Conservation (phyloP, 1,140 invertebrate genomes). For the Calosoma granatense region DNA sequence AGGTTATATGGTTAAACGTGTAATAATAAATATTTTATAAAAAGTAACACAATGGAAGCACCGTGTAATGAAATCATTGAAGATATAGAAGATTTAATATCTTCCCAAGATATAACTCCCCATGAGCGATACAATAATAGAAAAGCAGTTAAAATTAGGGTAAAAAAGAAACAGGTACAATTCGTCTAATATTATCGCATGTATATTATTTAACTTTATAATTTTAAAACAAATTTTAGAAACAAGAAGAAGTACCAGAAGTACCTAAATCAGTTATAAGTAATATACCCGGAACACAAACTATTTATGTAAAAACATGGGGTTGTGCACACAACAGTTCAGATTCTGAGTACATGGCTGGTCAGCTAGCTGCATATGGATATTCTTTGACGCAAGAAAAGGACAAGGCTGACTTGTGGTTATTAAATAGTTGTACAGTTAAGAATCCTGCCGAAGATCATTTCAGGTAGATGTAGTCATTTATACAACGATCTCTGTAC, state of each 20-base stretch:
- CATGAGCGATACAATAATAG: constrained; percentile 59
- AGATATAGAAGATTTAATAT: constrained; percentile 74
- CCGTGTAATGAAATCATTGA: constrained; percentile 54
- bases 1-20: too few relatives aligned
- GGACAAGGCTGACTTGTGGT: constrained; percentile 79
- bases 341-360: constrained; percentile 97
- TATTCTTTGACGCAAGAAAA: constrained; percentile 80
- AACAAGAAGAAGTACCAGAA: constrained; percentile 17
- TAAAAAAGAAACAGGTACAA: constrained; percentile 38
- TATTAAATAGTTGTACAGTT: constrained; percentile 95
- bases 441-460: constrained; percentile 96
- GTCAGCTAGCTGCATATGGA: constrained; percentile 77
- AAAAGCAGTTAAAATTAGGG: constrained; percentile 53
- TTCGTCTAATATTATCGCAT: too few relatives aligned
- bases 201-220: constrained; percentile 13
- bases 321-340: constrained; percentile 95
- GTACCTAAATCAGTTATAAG: constrained; percentile 38
- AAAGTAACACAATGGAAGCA: constrained; percentile 46
- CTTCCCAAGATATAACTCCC: constrained; percentile 62
- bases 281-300: constrained; percentile 80
- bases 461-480: constrained; percentile 66
- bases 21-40: too few relatives aligned
- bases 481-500: too few relatives aligned
- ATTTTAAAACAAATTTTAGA: too few relatives aligned
- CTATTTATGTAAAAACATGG: constrained; percentile 93